phyloP scores from a whole-genome alignment of 2,888 invertebrate species.

The Temnothorax ravouxi region DNA sequence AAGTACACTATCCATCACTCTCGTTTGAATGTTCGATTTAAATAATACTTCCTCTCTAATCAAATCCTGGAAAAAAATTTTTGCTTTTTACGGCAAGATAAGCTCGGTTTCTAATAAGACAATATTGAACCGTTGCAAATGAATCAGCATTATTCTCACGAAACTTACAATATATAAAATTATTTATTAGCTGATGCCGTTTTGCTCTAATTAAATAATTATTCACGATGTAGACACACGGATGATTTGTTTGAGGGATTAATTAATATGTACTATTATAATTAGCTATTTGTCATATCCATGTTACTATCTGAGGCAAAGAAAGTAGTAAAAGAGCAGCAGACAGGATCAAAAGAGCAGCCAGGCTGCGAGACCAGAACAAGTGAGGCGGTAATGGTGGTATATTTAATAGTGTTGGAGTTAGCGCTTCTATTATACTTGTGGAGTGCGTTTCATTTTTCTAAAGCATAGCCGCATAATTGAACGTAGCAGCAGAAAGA shows the following conservation, averaged over 20 bases:
- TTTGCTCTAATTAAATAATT: background rate
- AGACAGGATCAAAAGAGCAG: background rate
- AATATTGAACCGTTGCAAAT: background rate
- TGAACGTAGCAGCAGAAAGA: conserved; percentile 24
- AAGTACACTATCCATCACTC: background rate
- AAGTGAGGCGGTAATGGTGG: background rate
- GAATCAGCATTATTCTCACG: conserved; percentile 6
- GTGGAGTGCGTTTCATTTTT: conserved; percentile 24
- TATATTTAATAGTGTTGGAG: background rate
- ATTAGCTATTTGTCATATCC: conserved; percentile 5
- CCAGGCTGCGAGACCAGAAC: background rate
- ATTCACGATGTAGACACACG: background rate
- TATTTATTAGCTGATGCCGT: background rate
- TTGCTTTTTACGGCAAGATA: background rate
- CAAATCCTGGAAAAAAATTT: background rate
- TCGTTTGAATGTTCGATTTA: background rate
- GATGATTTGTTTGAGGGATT: background rate
- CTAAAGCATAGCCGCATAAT: conserved; percentile 11
- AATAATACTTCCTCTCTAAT: conserved; percentile 1
- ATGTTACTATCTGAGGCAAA: background rate
- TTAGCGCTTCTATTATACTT: conserved; percentile 17
- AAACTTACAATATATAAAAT: background rate
- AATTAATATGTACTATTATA: conserved; percentile 1
- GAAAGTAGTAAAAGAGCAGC: background rate
- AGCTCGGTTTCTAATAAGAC: background rate